phyloP scores from a whole-genome alignment of 2,888 invertebrate species.

The Emesis furor region DNA sequence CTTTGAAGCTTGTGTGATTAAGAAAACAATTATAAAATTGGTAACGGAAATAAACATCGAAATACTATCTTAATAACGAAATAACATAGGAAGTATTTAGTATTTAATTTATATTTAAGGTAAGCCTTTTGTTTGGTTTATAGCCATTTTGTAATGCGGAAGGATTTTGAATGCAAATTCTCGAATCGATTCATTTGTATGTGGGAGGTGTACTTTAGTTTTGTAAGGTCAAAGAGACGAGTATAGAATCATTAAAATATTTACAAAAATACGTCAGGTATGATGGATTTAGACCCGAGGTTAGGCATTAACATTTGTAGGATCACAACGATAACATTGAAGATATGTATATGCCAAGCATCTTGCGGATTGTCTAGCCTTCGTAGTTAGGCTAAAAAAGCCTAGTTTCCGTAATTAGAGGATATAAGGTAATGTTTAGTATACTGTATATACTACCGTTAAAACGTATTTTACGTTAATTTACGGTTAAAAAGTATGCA shows the following conservation, averaged over 20 bases:
- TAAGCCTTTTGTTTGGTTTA: background rate
- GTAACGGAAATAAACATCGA: background rate
- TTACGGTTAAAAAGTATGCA: no score
- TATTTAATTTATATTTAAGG: background rate
- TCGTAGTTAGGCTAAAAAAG: no score
- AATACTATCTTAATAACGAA: background rate
- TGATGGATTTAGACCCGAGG: background rate
- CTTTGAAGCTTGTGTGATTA: background rate
- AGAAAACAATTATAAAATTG: background rate
- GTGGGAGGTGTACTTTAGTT: slow-evolving; percentile 1
- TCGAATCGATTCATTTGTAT: slow-evolving; percentile 12
- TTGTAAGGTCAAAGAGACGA: slow-evolving; percentile 18
- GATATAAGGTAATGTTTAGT: no score
- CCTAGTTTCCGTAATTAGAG: no score
- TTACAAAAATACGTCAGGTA: background rate
- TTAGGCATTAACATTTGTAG: no score
- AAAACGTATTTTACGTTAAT: no score
- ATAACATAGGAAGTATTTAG: background rate
- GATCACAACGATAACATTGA: no score
- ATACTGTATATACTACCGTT: no score
- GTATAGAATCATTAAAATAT: background rate
- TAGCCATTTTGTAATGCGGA: slow-evolving; percentile 1
- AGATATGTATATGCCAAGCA: no score
- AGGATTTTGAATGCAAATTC: slow-evolving; percentile 15
- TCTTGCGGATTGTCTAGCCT: no score